Percentiles rank a stretch among this genome's conserved stretches.
phyloP scores from a whole-genome alignment of 23 tunicate species.

The Trididemnum miniatum region DNA sequence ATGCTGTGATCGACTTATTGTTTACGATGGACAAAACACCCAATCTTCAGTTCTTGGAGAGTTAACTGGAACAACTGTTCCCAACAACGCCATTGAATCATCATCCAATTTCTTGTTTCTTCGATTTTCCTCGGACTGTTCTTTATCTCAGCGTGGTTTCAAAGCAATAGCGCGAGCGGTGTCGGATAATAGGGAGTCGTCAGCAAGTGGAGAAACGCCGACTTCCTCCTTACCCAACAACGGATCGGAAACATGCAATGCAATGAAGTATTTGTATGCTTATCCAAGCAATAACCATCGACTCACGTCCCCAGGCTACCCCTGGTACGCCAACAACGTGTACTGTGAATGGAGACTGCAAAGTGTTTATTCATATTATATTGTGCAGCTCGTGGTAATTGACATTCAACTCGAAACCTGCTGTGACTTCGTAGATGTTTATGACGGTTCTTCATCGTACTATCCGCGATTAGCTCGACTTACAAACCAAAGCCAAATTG shows the following conservation, averaged over 20 bases:
- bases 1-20: background rate
- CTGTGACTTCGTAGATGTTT: conserved; percentile 10
- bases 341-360: background rate
- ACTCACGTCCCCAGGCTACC: conserved; percentile 20
- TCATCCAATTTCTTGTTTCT: background rate
- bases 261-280: background rate
- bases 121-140: background rate
- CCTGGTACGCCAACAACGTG: background rate
- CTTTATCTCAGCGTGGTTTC: conserved; percentile 1
- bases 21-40: conserved; percentile 8
- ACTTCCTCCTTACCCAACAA: too few species aligned
- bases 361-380: background rate
- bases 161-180: background rate
- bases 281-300: background rate
- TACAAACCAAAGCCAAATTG: background rate
- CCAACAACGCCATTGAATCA: background rate
- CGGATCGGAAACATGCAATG: too few species aligned
- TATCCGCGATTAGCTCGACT: background rate
- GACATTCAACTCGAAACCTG: conserved; percentile 20
- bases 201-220: too few species aligned
- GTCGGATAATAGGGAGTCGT: too few species aligned
- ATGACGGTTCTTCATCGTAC: conserved; percentile 5
- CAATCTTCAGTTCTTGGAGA: background rate
- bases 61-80: background rate
- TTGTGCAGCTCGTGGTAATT: background rate